Evolutionary conservation across 2,888 invertebrate genomes (phyloP).

Genomic region (Pandemis heparana): DNA sequence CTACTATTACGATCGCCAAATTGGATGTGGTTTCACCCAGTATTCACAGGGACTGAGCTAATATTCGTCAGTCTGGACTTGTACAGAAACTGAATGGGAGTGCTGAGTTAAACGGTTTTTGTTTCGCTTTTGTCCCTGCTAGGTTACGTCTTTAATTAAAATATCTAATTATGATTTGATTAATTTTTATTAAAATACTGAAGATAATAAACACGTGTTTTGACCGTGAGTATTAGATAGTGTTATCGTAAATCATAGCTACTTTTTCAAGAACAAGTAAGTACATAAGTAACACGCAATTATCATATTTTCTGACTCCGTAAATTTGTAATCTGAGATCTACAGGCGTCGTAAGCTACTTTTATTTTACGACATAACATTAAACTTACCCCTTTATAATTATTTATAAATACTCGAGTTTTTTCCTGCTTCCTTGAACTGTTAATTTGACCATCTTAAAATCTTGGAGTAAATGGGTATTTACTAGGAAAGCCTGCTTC

Average conservation of each 20-base stretch:
- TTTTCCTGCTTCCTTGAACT: no score
- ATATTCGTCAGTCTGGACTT: slow-evolving; percentile 28
- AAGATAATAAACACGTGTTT: not conserved
- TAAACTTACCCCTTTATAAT: no score
- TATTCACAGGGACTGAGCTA: slow-evolving; percentile 21
- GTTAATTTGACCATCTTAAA: no score
- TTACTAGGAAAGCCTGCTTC: no score
- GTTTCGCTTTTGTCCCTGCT: slow-evolving; percentile 14
- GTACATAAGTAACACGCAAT: not conserved
- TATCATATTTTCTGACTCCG: not conserved
- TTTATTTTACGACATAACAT: no score
- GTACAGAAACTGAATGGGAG: slow-evolving; percentile 7
- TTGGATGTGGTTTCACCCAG: slow-evolving; percentile 41
- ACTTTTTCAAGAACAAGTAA: not conserved
- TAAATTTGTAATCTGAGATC: no score
- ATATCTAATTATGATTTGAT: not conserved
- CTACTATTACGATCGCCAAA: slow-evolving; percentile 42
- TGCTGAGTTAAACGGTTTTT: slow-evolving; percentile 11
- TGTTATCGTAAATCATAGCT: not conserved
- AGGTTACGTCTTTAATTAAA: not conserved
- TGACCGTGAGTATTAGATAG: not conserved
- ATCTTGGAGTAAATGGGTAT: no score
- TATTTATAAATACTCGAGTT: no score
- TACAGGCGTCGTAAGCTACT: no score
- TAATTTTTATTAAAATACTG: not conserved